Evolutionary conservation across 1,140 invertebrate genomes (phyloP), one percentile per base, ranked within the genome.

Genomic region (Lethrus apterus): DNA sequence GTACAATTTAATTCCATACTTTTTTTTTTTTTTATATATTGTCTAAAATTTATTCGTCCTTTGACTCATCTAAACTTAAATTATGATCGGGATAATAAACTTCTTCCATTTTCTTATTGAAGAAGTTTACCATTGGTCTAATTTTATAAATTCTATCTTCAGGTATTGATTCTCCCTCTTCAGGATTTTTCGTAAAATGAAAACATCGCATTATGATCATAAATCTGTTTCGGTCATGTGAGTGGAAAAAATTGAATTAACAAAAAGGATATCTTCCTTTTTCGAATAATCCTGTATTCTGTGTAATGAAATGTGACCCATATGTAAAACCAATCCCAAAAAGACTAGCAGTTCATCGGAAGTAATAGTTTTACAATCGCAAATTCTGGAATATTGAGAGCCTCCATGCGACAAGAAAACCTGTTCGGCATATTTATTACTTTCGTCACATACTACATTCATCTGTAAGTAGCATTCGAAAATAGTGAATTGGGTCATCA

Each of bases 21-120:
- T 31, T 4, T 31, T 31, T 31, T 31, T 31, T 31, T 31, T 13
- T 46, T 46, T 9, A 46, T 46, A 38, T 46, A 46, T 46, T 36
- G 34, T n/a, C 18, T 11, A 17, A 46, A 20, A 18, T n/a, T 17
- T 19, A 47, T 30, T 8, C 46, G 23, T 18, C 46, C 46, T 13
- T 30, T 23, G n/a, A n/a, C n/a, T 57, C 52, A 36, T 54, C 50
- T 24, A 51, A 15, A 8, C n/a, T 30, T 10, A 57, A 20, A 15
- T 53, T 19, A 38, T 32, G 31, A 3, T 24, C 14, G 14, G 49
- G 51, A 23, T 53, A 46, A 46, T 50, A 55, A 9, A 54, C 44
- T 15, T 21, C 4, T 10, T 31, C 40, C 46, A 55, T 57, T 52
- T 43, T 54, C 4, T 52, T 38, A 44, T 57, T 55, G 35, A 49